Conservation (phyloP, 2,888 invertebrate genomes). For the Platerodrilus igneus region DNA sequence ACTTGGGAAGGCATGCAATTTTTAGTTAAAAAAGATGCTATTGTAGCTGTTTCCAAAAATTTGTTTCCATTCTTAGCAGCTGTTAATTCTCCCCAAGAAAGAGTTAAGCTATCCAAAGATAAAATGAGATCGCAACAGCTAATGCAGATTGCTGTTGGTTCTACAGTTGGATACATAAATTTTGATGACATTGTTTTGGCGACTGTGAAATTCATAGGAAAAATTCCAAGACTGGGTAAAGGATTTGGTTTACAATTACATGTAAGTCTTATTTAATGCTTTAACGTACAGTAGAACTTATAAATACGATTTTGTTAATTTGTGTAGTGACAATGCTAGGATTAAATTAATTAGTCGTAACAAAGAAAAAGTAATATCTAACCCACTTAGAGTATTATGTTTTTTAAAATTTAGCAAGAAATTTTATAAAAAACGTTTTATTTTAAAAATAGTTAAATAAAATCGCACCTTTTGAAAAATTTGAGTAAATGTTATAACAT, state of each 20-base stretch:
- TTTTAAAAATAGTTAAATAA: too few species aligned
- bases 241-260: slow-evolving; percentile 56
- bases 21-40: slow-evolving; percentile 34
- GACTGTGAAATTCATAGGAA: slow-evolving; percentile 54
- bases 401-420: too few species aligned
- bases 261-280: slow-evolving; percentile 52
- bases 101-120: slow-evolving; percentile 50
- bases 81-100: slow-evolving; percentile 50
- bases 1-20: slow-evolving; percentile 43
- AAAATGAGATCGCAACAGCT: slow-evolving; percentile 48
- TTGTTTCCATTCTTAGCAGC: slow-evolving; percentile 53
- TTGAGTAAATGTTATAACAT: too few species aligned
- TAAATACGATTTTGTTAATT: too few species aligned
- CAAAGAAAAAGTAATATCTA: too few species aligned
- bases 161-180: slow-evolving; percentile 45
- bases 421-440: too few species aligned
- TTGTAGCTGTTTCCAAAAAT: slow-evolving; percentile 39
- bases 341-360: too few species aligned
- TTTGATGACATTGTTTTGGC: slow-evolving; percentile 40
- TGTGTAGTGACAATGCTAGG: too few species aligned
- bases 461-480: too few species aligned
- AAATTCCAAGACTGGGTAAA: slow-evolving; percentile 52
- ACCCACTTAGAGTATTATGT: too few species aligned
- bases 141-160: slow-evolving; percentile 40
- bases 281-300: too few species aligned